A percentile compares a stretch with the other conserved stretches of the same genome.
Conservation (phyloP, 1,140 invertebrate species). For the Colletes latitarsis region DNA sequence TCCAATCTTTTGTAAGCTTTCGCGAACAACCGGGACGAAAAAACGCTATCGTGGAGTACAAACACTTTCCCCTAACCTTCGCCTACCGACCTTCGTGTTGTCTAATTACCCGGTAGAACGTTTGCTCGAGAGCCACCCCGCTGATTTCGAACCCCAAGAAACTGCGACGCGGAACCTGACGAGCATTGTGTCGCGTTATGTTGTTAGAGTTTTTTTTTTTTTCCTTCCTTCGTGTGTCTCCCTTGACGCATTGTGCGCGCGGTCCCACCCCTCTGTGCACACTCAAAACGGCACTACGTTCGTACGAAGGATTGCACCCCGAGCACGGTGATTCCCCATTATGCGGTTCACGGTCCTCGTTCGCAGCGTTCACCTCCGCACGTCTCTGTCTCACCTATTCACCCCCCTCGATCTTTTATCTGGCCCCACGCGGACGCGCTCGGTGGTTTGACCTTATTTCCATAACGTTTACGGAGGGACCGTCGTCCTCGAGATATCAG, state of each 20-base stretch:
- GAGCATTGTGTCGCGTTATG: conserved; percentile 62
- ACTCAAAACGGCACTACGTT: conserved; percentile 28
- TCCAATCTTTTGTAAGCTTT: conserved; percentile 1
- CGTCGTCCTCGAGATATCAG: conserved; percentile 61
- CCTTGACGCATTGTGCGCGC: conserved; percentile 33
- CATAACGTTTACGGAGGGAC: conserved; percentile 62
- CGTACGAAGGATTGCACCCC: conserved; percentile 31
- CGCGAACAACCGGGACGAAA: neutral
- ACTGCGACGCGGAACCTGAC: conserved; percentile 41
- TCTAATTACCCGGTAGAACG: conserved; percentile 55
- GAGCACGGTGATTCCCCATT: conserved; percentile 62
- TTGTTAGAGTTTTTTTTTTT: conserved; percentile 61
- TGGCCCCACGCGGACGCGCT: conserved; percentile 48
- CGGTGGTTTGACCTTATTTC: conserved; percentile 73
- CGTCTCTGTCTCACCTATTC: neutral
- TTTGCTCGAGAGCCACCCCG: conserved; percentile 42
- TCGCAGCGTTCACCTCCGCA: conserved; percentile 18
- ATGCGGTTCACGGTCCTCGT: conserved; percentile 47
- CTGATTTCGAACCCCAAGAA: conserved; percentile 60
- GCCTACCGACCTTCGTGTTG: neutral
- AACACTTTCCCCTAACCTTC: conserved; percentile 3
- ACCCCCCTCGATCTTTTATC: conserved; percentile 14
- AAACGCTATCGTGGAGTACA: conserved; percentile 2
- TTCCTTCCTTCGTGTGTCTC: conserved; percentile 1
- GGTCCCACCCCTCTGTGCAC: conserved; percentile 46